Percentiles rank a stretch among this genome's conserved stretches.
Conservation (phyloP, 1,140 invertebrate species). For the Aphelinus atriplicis region DNA sequence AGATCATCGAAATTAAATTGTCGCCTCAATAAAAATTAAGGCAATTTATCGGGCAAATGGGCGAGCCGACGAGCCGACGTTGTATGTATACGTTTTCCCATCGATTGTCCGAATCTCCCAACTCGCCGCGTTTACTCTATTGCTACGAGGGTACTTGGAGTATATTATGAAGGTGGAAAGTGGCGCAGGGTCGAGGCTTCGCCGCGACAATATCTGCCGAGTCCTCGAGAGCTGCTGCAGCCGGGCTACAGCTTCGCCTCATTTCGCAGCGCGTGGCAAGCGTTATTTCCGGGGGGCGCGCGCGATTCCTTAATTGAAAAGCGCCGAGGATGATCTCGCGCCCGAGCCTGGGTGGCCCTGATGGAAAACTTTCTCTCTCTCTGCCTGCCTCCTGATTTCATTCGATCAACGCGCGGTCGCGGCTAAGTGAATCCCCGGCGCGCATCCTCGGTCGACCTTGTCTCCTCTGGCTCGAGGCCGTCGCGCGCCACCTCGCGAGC, state of each 20-base stretch:
- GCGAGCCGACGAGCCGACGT: too few relatives aligned
- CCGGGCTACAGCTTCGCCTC: background rate
- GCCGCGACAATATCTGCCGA: too few relatives aligned
- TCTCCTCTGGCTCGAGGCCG: background rate
- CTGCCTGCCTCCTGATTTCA: slow-evolving; percentile 29
- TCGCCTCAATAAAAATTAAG: too few relatives aligned
- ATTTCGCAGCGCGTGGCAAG: background rate
- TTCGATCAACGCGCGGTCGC: slow-evolving; percentile 22
- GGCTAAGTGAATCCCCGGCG: slow-evolving; percentile 4
- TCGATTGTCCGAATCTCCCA: too few relatives aligned
- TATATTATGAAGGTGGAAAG: too few relatives aligned
- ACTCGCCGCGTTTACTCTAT: too few relatives aligned
- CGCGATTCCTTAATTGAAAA: slow-evolving; percentile 27
- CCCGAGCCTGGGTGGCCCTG: background rate
- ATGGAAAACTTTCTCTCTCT: slow-evolving; percentile 12
- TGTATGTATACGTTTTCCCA: too few relatives aligned
- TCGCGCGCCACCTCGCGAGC: background rate
- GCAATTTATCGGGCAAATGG: too few relatives aligned
- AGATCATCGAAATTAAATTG: too few relatives aligned
- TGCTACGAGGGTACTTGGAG: too few relatives aligned
- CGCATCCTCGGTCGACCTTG: background rate
- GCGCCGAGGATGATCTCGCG: background rate
- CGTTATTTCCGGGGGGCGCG: slow-evolving; percentile 11
- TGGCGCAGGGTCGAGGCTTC: too few relatives aligned
- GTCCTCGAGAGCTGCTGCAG: background rate